Evolutionary conservation across 2,797 vertebrate species (phyloP), one percentile per base, ranked within the genome.

Genomic region (Pangasius djambal): DNA sequence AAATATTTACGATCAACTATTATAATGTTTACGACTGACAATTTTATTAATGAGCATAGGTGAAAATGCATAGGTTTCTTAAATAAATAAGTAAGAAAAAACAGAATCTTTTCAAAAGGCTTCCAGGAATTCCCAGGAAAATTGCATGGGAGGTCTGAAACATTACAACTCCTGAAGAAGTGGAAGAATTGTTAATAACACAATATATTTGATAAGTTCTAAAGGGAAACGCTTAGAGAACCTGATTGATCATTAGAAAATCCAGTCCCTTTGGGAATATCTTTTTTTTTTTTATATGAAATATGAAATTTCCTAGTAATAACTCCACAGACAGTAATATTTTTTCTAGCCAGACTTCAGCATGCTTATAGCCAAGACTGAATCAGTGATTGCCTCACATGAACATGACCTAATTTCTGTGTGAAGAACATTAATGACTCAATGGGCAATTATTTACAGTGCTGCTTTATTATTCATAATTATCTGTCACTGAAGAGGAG

Each of bases 391-490:
- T 92, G 93, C 88, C 89, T 94, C 92, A 92, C 93, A 94, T 93
- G 94, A 95, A 92, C 93, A 90, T 95, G 95, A 95, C 95, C 95
- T 94, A 96, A 92, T 95, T 96, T 93, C 94, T 92, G 89, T 92
- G 94, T 93, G 92, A 95, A 93, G 95, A 93, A 92, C 94, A 93
- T 94, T 94, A 91, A 94, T 92, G 93, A 95, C 91, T 93, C 90
- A 91, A 87, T 84, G 92, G 90, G 93, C 93, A 95, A 95, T 95
- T 95, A 95, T 95, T 95, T 94, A 95, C 94, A 94, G 90, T 89
- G 90, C 91, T 86, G 88, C 92, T 95, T 94, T 93, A 96, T 96
- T 95, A 95, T 96, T 95, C 94, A 96, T 95, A 95, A 96, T 96
- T 94, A 95, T 93, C 92, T 91, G 93, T 92, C 83, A 63, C 86